Base-by-base conservation (phyloP, 2,888 invertebrate species). In the Rhabditophanes sp. region DNA sequence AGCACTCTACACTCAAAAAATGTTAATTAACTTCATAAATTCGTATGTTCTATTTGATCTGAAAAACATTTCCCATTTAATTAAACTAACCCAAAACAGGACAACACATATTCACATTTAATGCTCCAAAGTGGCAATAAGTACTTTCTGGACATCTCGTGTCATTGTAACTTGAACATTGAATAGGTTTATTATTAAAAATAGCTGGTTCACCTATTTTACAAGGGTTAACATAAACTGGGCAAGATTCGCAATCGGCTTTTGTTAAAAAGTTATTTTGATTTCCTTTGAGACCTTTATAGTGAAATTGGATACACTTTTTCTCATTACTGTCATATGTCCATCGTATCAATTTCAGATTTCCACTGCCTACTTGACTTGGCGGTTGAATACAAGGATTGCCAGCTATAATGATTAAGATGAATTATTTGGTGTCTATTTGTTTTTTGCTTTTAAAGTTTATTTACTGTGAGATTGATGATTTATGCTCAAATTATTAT, bases 191-290 rank as follows among this genome's bases (percentile, higher is more conserved):
- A 18, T 43, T 40, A 12, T 27, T 22, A 2, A 37, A 33, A 1
- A 43, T 20, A 23, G 45, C 43, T 2, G 58, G 52, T 16, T 54
- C 50, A 4, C 57, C 57, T 16, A 40, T 33, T 25, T 44, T 45
- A 37, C 58, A 58, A 27, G 58, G 58, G 30, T 58, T 58, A 32
- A 48, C 46, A 42, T 52, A 55, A 4, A 52, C 53, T 46, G 51
- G 50, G 33, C 54, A 54, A 14, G 41, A 41, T 25, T 52, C 52
- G 34, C 56, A 57, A 6, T 33, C 27, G 21, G 52, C 53, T 8
- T 49, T 32, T 3, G 43, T 39, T 23, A 50, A 15, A 33, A 57
- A 57, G 33, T 57, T 57, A 35, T 57, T 57, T 11, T 50, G 39
- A 30, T 48, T 54, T 18, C 54, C 54, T 21, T 47, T 44, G 48